These are phyloP conservation scores for Microtus richardsoni DNA, from an alignment of 2,113 vertebrate genomes.

Conservation along the genomic window DNA sequence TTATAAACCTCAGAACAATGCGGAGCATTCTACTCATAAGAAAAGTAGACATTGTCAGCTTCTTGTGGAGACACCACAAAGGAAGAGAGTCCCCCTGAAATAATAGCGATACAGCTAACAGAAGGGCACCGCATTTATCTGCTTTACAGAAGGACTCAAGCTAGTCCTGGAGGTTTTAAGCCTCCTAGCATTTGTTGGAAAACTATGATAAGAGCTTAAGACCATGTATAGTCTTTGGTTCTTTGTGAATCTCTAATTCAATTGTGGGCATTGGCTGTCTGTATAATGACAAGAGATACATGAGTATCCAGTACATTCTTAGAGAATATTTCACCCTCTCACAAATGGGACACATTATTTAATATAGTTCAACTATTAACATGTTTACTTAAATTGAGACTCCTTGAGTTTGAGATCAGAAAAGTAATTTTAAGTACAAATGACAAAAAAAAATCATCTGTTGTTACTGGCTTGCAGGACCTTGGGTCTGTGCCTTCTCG, in stretches of 20 bases:
- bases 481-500: background rate
- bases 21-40: constrained; percentile 61
- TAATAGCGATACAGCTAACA: constrained; percentile 38
- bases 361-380: background rate
- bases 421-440: background rate
- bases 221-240: constrained; percentile 33
- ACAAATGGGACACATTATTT: background rate
- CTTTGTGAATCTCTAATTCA: constrained; percentile 52
- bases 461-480: background rate
- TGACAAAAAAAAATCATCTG: background rate
- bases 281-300: background rate
- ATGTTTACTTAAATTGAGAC: background rate
- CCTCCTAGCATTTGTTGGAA: constrained; percentile 31
- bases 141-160: constrained; percentile 30
- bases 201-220: constrained; percentile 46
- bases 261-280: background rate
- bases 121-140: constrained; percentile 47
- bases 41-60: constrained; percentile 60
- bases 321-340: constrained; percentile 1
- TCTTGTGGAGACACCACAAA: constrained; percentile 74
- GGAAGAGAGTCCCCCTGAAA: constrained; percentile 43
- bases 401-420: background rate
- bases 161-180: constrained; percentile 44
- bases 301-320: background rate
- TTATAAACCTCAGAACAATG: constrained; percentile 72